Base-by-base conservation (phyloP, 2,888 invertebrate genomes). In the Meghimatium bilineatum region DNA sequence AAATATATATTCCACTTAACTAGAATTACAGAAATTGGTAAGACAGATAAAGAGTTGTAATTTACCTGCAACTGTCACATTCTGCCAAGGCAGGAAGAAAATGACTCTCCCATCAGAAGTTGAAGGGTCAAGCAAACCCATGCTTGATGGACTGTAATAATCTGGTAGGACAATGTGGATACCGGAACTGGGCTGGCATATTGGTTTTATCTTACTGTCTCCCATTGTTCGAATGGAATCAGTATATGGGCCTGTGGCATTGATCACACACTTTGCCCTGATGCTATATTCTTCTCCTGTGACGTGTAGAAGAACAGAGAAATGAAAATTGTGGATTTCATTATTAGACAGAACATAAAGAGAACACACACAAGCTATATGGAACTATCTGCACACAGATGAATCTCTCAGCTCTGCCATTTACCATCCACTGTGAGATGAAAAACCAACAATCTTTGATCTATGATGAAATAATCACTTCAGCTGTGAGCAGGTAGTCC, bases 141-240 rank as follows among this genome's bases (percentile, higher is more conserved):
- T 99, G 94, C 97, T 97, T 88, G 97, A 97, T 0, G 99, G 99
- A 92, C 98, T 98, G 94, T 99, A 98, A 93, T 98, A 98, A 92
- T 98, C 98, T n/a, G 99, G 99, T 87, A 99, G 94, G 10, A 99
- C 98, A 89, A 99, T 98, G 92, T 99, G 99, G 10, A 99, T 98
- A 8, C 99, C 99, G 23, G 98, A 97, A 80, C 98, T 98, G 0
- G 99, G 99, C 88, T 96, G 96, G 93, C 99, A 99, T 92, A 99
- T 99, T 87, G 96, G 96, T 89, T 95, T 95, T 6, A 85, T 87
- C 14, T 89, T 80, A 3, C 96, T 95, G 91, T 99, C 96, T 91
- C 98, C 99, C 99, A 99, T 98, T 94, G 97, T 96, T 77, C 99
- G 95, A 82, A 95, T 94, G 87, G 95, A 95, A 94, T 99, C 99